Percentiles rank a stretch among this genome's conserved stretches.
phyloP scores from a whole-genome alignment of 2,113 vertebrate species.

The Tapirus terrestris region DNA sequence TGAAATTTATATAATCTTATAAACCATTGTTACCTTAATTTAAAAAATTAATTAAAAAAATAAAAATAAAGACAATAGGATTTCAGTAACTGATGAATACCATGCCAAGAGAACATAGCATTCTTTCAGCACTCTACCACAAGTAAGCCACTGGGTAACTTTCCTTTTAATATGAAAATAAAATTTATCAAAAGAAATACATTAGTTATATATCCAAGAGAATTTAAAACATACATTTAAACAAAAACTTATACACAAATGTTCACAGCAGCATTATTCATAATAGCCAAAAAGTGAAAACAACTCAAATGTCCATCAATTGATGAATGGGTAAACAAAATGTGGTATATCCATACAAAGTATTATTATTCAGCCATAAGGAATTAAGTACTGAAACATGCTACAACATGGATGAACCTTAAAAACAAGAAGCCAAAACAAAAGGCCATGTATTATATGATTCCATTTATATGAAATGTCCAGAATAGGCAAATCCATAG shows the following conservation, averaged over 20 bases:
- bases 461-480: neutral
- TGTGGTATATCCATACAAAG: neutral
- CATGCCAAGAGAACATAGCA: neutral
- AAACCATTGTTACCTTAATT: no score
- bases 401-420: neutral
- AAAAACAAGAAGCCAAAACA: slow-evolving; percentile 26
- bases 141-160: neutral
- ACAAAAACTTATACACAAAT: neutral
- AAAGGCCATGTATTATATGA: neutral
- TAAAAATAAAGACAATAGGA: neutral
- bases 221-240: neutral
- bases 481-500: neutral
- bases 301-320: neutral
- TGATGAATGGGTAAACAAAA: neutral
- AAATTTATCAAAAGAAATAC: slow-evolving; percentile 41
- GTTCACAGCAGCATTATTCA: neutral
- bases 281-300: neutral
- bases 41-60: no score
- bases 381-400: neutral
- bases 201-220: neutral
- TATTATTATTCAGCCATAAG: slow-evolving; percentile 13
- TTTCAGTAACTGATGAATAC: slow-evolving; percentile 36
- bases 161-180: slow-evolving; percentile 7
- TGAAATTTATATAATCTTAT: no score
- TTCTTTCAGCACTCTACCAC: neutral